Evolutionary conservation across 1,140 invertebrate genomes (phyloP).

Genomic region (Pissodes strobi): DNA sequence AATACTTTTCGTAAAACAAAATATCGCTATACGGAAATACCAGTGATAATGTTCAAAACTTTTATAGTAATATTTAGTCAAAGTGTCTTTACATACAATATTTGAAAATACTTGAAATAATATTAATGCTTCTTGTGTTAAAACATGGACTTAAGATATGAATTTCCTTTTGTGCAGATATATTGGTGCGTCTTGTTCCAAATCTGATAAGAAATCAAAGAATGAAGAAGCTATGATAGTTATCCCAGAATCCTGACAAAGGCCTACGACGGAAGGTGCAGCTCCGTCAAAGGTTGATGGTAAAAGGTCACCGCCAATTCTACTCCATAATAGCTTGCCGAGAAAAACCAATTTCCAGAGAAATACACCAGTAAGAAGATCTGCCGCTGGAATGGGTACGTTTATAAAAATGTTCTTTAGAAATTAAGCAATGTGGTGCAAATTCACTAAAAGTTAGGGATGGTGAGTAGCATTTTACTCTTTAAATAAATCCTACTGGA

Average conservation of each 20-base stretch:
- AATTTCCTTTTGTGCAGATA: slow-evolving; percentile 57
- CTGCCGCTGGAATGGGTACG: slow-evolving; percentile 60
- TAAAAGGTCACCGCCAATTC: slow-evolving; percentile 59
- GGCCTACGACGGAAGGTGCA: slow-evolving; percentile 60
- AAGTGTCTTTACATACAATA: no score
- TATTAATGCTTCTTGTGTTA: neutral
- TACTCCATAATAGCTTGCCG: slow-evolving; percentile 65
- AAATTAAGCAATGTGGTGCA: neutral
- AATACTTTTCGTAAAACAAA: no score
- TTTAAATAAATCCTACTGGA: no score
- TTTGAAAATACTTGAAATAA: no score
- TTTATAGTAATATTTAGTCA: no score
- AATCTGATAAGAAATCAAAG: slow-evolving; percentile 47
- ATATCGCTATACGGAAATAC: no score
- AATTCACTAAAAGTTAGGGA: neutral
- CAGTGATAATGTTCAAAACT: no score
- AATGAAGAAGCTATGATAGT: slow-evolving; percentile 61
- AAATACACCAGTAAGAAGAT: slow-evolving; percentile 66
- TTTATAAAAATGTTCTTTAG: no score
- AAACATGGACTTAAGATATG: neutral
- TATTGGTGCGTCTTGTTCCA: slow-evolving; percentile 45
- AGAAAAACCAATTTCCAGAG: slow-evolving; percentile 68
- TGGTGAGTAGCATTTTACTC: no score
- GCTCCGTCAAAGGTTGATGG: slow-evolving; percentile 55
- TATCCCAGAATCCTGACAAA: slow-evolving; percentile 68